A percentile compares a stretch with the other conserved stretches of the same genome.
Conservation (phyloP, 2,797 vertebrate species). For the Sternarchorhynchus goeldii region DNA sequence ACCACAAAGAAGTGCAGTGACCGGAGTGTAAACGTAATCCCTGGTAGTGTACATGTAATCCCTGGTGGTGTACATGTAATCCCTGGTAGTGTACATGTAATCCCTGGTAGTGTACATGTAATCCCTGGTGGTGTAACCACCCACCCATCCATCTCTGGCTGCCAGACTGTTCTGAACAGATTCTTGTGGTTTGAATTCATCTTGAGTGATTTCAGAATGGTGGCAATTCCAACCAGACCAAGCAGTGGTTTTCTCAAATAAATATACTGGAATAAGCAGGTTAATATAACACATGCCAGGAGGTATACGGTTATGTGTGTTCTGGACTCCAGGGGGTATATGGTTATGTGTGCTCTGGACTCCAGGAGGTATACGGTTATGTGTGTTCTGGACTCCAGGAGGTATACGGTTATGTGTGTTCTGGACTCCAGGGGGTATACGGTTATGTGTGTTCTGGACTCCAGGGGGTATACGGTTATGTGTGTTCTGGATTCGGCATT, state of each 20-base stretch:
- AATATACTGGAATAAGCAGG: neutral
- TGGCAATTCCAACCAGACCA: neutral
- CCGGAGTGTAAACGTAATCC: slow-evolving; percentile 23
- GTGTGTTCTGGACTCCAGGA: no score
- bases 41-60: slow-evolving; percentile 20
- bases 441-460: no score
- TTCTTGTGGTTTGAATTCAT: slow-evolving; percentile 32
- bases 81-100: slow-evolving; percentile 7
- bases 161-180: neutral
- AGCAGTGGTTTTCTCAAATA: no score
- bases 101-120: slow-evolving; percentile 22
- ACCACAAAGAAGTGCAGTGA: slow-evolving; percentile 28
- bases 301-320: no score
- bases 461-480: no score
- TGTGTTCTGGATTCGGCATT: no score
- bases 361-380: no score
- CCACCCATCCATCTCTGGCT: neutral
- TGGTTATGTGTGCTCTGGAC: no score
- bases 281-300: no score
- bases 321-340: no score
- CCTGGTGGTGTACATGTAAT: slow-evolving; percentile 20
- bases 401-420: no score
- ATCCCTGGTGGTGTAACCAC: slow-evolving; percentile 7
- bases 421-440: no score
- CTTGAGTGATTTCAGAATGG: slow-evolving; percentile 2